Evolutionary conservation across 2,113 vertebrate species (phyloP).

Genomic region (Alosa alosa): DNA sequence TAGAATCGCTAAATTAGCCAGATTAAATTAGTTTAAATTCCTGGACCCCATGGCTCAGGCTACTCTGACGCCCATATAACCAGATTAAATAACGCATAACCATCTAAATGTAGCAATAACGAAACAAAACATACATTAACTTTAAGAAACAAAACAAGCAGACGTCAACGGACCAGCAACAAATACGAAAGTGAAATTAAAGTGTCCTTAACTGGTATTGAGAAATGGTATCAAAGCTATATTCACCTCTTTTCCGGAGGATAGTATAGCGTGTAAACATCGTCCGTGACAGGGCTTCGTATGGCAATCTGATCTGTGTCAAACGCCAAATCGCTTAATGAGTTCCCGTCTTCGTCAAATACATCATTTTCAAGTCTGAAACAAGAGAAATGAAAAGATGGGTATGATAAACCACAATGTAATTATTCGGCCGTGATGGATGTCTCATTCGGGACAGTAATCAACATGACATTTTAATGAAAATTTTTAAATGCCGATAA

Average conservation of each 20-base stretch:
- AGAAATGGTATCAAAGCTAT: neutral
- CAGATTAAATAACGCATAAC: neutral
- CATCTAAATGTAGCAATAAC: slow-evolving; percentile 33
- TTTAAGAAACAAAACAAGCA: slow-evolving; percentile 61
- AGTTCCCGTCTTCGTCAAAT: slow-evolving; percentile 88
- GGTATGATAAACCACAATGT: neutral
- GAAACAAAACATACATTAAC: slow-evolving; percentile 56
- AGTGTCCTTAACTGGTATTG: slow-evolving; percentile 4
- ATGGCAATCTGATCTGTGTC: slow-evolving; percentile 80
- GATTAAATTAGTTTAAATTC: neutral
- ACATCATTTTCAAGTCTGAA: slow-evolving; percentile 88
- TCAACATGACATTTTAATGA: slow-evolving; percentile 7
- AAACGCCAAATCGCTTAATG: slow-evolving; percentile 82
- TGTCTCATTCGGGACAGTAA: neutral
- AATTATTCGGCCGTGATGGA: slow-evolving; percentile 3
- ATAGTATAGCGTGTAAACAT: slow-evolving; percentile 82
- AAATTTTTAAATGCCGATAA: neutral
- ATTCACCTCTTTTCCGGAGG: slow-evolving; percentile 87
- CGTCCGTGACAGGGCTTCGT: slow-evolving; percentile 81
- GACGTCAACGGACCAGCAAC: slow-evolving; percentile 55
- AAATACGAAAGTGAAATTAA: slow-evolving; percentile 46
- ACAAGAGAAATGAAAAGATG: slow-evolving; percentile 33
- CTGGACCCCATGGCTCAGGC: neutral
- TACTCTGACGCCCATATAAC: neutral
- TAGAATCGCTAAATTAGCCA: neutral